Percentiles rank a stretch among this genome's conserved stretches.
Conservation (phyloP, 64 coral and sea anemone species). For the Stylophora pistillata region DNA sequence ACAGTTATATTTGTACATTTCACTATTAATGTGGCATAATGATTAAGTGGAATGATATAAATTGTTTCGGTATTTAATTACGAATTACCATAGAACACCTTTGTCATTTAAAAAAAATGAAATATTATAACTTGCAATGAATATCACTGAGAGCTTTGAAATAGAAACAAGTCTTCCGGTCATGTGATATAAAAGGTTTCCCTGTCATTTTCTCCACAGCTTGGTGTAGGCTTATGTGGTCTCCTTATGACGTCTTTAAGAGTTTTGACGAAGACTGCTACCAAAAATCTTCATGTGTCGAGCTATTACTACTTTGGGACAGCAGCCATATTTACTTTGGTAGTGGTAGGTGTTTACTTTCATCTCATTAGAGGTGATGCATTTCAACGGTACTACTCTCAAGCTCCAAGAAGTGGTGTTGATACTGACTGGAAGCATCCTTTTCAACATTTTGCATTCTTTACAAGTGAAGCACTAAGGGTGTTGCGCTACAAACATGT, state of each 20-base stretch:
- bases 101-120: neutral
- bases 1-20: no score
- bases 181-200: neutral
- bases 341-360: slow-evolving; percentile 73
- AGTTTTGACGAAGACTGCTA: slow-evolving; percentile 78
- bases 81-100: no score
- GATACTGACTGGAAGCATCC: slow-evolving; percentile 67
- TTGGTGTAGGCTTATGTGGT: slow-evolving; percentile 88
- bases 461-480: slow-evolving; percentile 78
- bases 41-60: no score
- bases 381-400: slow-evolving; percentile 79
- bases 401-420: slow-evolving; percentile 67
- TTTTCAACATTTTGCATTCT: slow-evolving; percentile 62
- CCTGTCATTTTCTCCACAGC: slow-evolving; percentile 30
- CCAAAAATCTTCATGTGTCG: slow-evolving; percentile 74
- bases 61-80: neutral
- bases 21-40: no score
- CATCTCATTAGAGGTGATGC: slow-evolving; percentile 76
- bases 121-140: neutral
- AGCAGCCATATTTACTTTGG: slow-evolving; percentile 57
- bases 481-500: slow-evolving; percentile 85
- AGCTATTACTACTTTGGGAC: slow-evolving; percentile 90
- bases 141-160: neutral
- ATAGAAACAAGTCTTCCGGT: no score
- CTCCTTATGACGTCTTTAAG: slow-evolving; percentile 72